Base-by-base conservation (phyloP, 2,888 invertebrate genomes). In the Apamea epomidion region DNA sequence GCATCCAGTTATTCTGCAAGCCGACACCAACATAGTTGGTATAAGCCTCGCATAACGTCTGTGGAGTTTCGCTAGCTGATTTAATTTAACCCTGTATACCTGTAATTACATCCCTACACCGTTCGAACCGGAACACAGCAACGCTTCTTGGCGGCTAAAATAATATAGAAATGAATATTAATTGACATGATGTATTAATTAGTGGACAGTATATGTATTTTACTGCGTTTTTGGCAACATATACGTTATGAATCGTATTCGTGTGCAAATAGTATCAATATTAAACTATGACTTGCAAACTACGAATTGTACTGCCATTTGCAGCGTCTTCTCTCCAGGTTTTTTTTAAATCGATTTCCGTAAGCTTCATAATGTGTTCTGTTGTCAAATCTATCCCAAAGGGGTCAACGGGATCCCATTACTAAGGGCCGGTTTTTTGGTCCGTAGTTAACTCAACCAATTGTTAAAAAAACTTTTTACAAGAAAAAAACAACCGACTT, bases 181-280 rank as follows among this genome's bases (percentile, higher is more conserved):
- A 76, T 73, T 51, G 29, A 2, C 21, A 37, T 67, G 12, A 54
- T 48, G 4, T 67, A 54, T 54, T 45, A 58, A 76, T 68, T 75
- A 67, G 16, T 58, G 37, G 14, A 37, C 6, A 37, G n/a, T 45
- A 54, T n/a, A 51, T 48, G n/a, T 78, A 48, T 29, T 58, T 80
- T 67, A 81, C 21, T 81, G 29, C 80, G 81, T 74, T 68, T 81
- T 81, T 74, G 81, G 68, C 81, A 81, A 54, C 25, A n/a, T n/a
- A 18, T 18, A 12, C 32, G 16, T 62, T 79, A 8, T 14, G 72
- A 60, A 29, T 72, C 80, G 74, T 62, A 74, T 74, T 72, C 80
- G 74, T 62, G 81, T 74, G 81, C 67, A 79, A 48, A n/a, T 70
- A n/a, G 14, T 76, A 65, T 74, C 73, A 54, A 68, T 69, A 81